These are phyloP conservation scores for Amphiura filiformis DNA, from an alignment of 35 echinoderm and acorn worm species.

Conservation along the genomic window DNA sequence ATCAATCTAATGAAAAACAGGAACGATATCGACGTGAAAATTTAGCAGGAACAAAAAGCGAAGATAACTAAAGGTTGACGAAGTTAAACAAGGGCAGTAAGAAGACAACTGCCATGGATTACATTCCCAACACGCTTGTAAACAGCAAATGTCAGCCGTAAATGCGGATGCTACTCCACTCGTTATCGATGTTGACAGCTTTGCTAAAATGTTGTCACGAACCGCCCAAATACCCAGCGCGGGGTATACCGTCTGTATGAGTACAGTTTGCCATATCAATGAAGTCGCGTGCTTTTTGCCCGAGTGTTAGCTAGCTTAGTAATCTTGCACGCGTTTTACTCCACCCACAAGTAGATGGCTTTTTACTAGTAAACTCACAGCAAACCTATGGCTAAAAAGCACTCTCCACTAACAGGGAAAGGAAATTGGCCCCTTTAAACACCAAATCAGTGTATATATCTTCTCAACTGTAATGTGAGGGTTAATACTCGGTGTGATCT, in stretches of 20 bases:
- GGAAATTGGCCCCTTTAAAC: conserved; percentile 7
- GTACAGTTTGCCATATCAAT: conserved; percentile 2
- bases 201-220: conserved; percentile 11
- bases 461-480: not conserved
- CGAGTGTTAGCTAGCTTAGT: not conserved
- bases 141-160: conserved; percentile 5
- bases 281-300: conserved; percentile 8
- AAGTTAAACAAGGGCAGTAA: conserved; percentile 10
- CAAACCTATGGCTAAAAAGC: conserved; percentile 7
- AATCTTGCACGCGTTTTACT: not conserved
- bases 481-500: no score
- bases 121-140: conserved; percentile 10
- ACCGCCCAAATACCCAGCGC: conserved; percentile 3
- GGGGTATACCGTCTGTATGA: not conserved
- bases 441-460: not conserved
- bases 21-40: no score
- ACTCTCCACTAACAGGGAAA: not conserved
- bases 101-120: not conserved
- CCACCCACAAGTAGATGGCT: conserved; percentile 1
- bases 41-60: no score
- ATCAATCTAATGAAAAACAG: no score
- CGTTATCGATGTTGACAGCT: conserved; percentile 2
- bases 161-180: not conserved
- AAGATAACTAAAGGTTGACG: no score
- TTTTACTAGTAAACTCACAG: not conserved